Evolutionary conservation across 2,888 invertebrate genomes (phyloP).

Genomic region (Ametastegia equiseti): DNA sequence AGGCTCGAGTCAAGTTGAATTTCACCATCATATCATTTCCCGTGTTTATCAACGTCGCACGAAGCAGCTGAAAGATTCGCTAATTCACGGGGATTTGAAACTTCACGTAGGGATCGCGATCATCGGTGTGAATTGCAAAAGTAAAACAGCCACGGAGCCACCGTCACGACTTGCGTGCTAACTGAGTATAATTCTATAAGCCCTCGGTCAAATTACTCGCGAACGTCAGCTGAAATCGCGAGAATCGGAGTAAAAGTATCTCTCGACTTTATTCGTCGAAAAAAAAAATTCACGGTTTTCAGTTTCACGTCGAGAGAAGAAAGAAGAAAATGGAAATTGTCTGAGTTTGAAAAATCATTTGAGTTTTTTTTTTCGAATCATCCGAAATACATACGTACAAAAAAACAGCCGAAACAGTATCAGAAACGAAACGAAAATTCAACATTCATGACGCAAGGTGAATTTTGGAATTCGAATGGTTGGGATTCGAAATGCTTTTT

Average conservation of each 20-base stretch:
- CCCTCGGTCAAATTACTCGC: background rate
- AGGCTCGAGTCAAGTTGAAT: slow-evolving; percentile 17
- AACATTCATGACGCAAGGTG: too few relatives aligned
- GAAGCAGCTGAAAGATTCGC: slow-evolving; percentile 17
- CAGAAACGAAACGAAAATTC: too few relatives aligned
- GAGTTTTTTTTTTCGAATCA: too few relatives aligned
- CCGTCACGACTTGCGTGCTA: background rate
- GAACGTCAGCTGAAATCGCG: background rate
- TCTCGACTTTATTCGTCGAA: too few relatives aligned
- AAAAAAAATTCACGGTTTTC: background rate
- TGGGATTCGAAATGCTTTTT: too few relatives aligned
- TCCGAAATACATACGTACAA: too few relatives aligned
- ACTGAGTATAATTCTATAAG: background rate
- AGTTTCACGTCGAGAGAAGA: too few relatives aligned
- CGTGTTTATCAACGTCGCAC: background rate
- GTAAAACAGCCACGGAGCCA: background rate
- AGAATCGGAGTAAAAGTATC: background rate
- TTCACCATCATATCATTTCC: background rate
- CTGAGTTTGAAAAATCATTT: too few relatives aligned
- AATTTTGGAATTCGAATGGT: too few relatives aligned
- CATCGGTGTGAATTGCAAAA: background rate
- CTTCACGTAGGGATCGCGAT: background rate
- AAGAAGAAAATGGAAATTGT: too few relatives aligned
- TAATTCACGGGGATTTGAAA: slow-evolving; percentile 1
- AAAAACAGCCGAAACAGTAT: too few relatives aligned